Evolutionary conservation across 2,113 vertebrate genomes (phyloP).

Genomic region (Origma solitaria): DNA sequence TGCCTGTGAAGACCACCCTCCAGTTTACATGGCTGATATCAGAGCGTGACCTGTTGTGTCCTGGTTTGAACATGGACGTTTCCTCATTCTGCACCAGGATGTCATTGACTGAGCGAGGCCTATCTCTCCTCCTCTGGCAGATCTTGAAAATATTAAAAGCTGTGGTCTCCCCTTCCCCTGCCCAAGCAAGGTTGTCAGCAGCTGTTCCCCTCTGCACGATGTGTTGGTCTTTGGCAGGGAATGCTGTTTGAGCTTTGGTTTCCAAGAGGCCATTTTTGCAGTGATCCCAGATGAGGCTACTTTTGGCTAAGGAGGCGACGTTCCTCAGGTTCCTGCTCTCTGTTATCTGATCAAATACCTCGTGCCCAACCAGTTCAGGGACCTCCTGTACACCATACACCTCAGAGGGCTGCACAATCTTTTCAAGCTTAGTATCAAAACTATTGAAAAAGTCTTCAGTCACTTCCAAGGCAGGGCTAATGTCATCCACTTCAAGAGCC

Average conservation of each 20-base stretch:
- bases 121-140: constrained; percentile 83
- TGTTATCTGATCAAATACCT: constrained; percentile 62
- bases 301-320: constrained; percentile 50
- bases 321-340: constrained; percentile 71
- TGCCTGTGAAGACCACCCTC: constrained; percentile 60
- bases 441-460: constrained; percentile 93
- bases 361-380: constrained; percentile 75
- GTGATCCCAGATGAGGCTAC: constrained; percentile 80
- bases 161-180: constrained; percentile 70
- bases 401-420: constrained; percentile 72
- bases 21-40: constrained; percentile 77
- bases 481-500: constrained; percentile 90
- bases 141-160: constrained; percentile 80
- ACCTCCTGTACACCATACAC: constrained; percentile 80
- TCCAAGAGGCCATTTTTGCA: constrained; percentile 75
- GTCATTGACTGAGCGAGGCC: constrained; percentile 92
- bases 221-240: constrained; percentile 79
- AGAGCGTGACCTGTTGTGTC: constrained; percentile 88
- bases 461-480: constrained; percentile 95
- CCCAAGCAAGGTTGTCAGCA: constrained; percentile 79
- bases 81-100: constrained; percentile 82
- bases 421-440: constrained; percentile 79
- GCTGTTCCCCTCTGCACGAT: constrained; percentile 72
- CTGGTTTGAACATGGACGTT: constrained; percentile 79
- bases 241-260: constrained; percentile 72